Evolutionary conservation across 2,113 vertebrate species (phyloP).

Genomic region (Planiliza haematocheilus): DNA sequence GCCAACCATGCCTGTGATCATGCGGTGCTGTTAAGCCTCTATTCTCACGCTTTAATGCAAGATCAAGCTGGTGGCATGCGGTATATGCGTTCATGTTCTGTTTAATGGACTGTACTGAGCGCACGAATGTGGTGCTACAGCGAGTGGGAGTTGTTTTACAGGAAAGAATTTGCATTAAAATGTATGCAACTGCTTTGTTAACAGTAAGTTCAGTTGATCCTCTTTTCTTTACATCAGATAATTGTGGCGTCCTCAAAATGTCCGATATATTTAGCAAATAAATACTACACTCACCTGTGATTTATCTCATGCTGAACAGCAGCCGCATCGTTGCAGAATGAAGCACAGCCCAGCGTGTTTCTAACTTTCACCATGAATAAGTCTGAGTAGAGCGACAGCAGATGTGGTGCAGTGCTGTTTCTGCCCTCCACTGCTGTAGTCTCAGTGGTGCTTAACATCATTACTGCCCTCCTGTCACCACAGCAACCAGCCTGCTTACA

Average conservation of each 20-base stretch:
- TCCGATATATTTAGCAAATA: neutral
- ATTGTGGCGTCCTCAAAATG: neutral
- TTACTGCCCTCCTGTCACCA: conserved; percentile 74
- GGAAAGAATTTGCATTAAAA: too few species aligned
- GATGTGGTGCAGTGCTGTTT: conserved; percentile 61
- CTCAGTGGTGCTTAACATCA: conserved; percentile 73
- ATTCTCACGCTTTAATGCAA: conserved; percentile 31
- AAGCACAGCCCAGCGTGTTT: conserved; percentile 12
- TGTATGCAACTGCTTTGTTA: too few species aligned
- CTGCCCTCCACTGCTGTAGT: conserved; percentile 61
- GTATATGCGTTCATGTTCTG: conserved; percentile 6
- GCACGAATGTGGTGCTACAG: neutral
- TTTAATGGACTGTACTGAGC: conserved; percentile 11
- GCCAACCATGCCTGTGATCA: conserved; percentile 3
- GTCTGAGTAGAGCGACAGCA: conserved; percentile 9
- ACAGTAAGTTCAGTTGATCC: conserved; percentile 1
- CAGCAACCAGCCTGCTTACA: conserved; percentile 72
- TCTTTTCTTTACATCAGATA: neutral
- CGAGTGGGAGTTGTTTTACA: conserved; percentile 18
- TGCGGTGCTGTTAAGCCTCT: conserved; percentile 1
- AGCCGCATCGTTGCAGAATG: conserved; percentile 32
- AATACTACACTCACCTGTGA: neutral
- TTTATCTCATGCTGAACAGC: neutral
- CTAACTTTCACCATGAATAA: conserved; percentile 39
- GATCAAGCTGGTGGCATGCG: conserved; percentile 14